phyloP scores from a whole-genome alignment of 2,888 invertebrate genomes.

The Hecatera dysodea region DNA sequence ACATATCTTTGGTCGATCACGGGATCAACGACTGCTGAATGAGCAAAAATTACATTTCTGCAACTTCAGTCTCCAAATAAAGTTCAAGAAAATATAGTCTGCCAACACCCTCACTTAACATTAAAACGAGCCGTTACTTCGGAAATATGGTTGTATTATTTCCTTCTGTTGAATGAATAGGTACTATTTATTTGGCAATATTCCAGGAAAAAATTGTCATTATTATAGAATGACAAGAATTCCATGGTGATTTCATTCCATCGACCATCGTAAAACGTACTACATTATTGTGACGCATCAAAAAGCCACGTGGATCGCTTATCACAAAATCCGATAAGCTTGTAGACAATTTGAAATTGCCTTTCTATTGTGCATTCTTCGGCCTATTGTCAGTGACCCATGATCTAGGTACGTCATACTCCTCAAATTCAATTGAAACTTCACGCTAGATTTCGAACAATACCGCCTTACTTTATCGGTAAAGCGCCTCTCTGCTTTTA shows the following conservation, averaged over 20 bases:
- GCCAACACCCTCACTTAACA: not conserved
- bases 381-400: conserved; percentile 23
- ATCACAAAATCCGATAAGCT: conserved; percentile 36
- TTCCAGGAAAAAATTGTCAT: conserved; percentile 26
- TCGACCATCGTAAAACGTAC: not conserved
- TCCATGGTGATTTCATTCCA: conserved; percentile 7
- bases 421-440: conserved; percentile 5
- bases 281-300: conserved; percentile 31
- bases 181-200: conserved; percentile 7
- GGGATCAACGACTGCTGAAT: not conserved
- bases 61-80: not conserved
- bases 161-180: conserved; percentile 22
- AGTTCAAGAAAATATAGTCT: too few species aligned
- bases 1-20: not conserved
- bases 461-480: not conserved
- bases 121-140: not conserved
- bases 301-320: conserved; percentile 29
- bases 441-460: not conserved
- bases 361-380: conserved; percentile 18
- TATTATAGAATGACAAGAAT: conserved; percentile 10
- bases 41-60: not conserved
- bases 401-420: not conserved
- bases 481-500: not conserved
- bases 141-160: not conserved
- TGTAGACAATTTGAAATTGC: conserved; percentile 15